Conservation (phyloP, 1,140 invertebrate genomes). For the Ostrea edulis region DNA sequence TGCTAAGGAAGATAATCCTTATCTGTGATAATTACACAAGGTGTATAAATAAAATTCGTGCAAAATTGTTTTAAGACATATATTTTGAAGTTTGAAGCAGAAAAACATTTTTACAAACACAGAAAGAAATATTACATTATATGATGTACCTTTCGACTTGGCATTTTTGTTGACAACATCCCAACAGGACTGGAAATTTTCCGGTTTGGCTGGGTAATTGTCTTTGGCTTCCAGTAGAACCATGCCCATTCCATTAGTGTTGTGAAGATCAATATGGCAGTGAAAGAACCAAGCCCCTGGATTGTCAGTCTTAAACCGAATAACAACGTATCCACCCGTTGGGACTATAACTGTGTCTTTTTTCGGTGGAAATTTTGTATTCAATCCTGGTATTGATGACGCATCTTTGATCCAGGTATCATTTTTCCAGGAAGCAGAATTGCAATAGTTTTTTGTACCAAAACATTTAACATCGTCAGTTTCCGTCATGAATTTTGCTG, state of each 20-base stretch:
- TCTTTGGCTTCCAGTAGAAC: background rate
- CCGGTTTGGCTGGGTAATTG: background rate
- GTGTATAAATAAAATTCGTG: too few species aligned
- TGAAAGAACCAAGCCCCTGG: conserved; percentile 78
- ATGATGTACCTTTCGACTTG: too few species aligned
- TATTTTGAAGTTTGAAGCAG: too few species aligned
- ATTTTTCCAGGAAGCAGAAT: conserved; percentile 53
- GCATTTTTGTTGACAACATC: too few species aligned
- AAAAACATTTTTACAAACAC: too few species aligned
- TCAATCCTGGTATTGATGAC: conserved; percentile 45
- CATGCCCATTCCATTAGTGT: conserved; percentile 64
- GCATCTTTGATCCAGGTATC: conserved; percentile 45
- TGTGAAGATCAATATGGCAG: conserved; percentile 64
- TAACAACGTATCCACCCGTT: conserved; percentile 84
- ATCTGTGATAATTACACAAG: too few species aligned
- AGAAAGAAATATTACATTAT: too few species aligned
- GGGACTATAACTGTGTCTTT: conserved; percentile 87
- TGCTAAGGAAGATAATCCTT: too few species aligned
- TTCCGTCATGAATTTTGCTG: background rate
- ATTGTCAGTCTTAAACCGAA: conserved; percentile 87
- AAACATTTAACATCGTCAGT: conserved; percentile 58
- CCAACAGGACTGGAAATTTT: background rate
- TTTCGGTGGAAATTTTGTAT: conserved; percentile 81
- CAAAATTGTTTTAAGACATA: too few species aligned
- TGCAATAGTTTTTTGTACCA: conserved; percentile 51